Evolutionary conservation across 64 coral and sea anemone species (phyloP), one percentile per base, ranked within the genome.

Genomic region (Stylophora pistillata): DNA sequence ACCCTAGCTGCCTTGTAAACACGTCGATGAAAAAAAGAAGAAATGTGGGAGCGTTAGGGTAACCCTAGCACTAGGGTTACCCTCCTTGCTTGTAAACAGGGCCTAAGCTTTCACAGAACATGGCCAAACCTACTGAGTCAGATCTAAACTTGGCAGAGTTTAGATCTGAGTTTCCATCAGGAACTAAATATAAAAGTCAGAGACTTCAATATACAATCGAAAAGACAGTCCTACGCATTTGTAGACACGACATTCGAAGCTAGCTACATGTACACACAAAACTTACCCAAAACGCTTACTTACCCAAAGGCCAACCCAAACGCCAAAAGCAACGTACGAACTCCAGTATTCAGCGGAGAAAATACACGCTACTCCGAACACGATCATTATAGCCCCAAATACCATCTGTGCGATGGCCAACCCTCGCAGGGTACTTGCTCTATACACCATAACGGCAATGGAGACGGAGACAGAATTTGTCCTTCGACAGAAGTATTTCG

Each of bases 91-190:
- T n/a, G n/a, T n/a, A n/a, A n/a, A n/a, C n/a, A n/a, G n/a, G n/a
- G n/a, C n/a, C n/a, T n/a, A n/a, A n/a, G n/a, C 81, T 85, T 53
- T 85, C 81, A 69, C 62, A 85, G 81, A 85, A 85, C 31, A 85
- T 85, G 81, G 81, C 81, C 30, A 85, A 85, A 30, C 29, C 81
- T 4, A 69, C 81, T 37, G 60, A 85, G 59, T 37, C 81, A 28
- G 81, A 85, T 68, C 17, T 85, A 15, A 85, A 18, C 57, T 18
- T 21, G 65, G 81, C 81, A 20, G 70, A 85, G 81, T 23, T 23
- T 71, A n/a, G n/a, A n/a, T n/a, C n/a, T n/a, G n/a, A n/a, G n/a
- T n/a, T n/a, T n/a, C n/a, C n/a, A 47, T 47, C 37, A 47, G 7
- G 7, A 47, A 7, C 3, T 7, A 47, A 47, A 47, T 4, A 7